A percentile compares a stretch with the other conserved stretches of the same genome.
These are phyloP conservation scores for Aldrovandia affinis DNA, from an alignment of 2,797 vertebrate species.

Conservation along the genomic window DNA sequence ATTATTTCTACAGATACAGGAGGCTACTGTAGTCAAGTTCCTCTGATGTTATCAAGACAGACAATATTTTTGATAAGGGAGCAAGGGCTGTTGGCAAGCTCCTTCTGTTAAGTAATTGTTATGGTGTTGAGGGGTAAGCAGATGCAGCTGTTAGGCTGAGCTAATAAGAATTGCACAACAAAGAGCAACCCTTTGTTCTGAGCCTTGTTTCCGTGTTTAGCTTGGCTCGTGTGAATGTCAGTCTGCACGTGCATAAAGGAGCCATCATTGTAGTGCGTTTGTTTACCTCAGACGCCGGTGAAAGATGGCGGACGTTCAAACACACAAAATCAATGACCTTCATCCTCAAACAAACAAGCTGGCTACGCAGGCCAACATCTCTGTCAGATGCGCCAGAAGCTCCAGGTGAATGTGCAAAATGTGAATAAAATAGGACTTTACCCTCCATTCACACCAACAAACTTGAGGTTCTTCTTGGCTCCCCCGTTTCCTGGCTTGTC, in stretches of 20 bases:
- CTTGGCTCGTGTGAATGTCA: conserved; percentile 31
- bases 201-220: conserved; percentile 18
- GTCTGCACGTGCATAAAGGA: conserved; percentile 17
- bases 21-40: conserved; percentile 28
- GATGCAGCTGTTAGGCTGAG: conserved; percentile 41
- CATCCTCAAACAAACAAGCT: conserved; percentile 27
- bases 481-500: conserved; percentile 85
- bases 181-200: conserved; percentile 37
- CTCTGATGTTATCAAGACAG: conserved; percentile 29
- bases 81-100: conserved; percentile 20
- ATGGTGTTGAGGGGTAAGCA: conserved; percentile 27
- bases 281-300: conserved; percentile 31
- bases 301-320: conserved; percentile 39
- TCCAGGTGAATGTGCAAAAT: background rate
- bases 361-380: conserved; percentile 33
- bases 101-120: conserved; percentile 38
- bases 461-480: conserved; percentile 99
- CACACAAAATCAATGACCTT: background rate
- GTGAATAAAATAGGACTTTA: conserved; percentile 73
- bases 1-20: conserved; percentile 9
- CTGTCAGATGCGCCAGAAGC: conserved; percentile 20
- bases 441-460: conserved; percentile 99
- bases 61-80: conserved; percentile 34
- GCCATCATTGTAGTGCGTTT: conserved; percentile 33
- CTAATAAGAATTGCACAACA: conserved; percentile 27